Evolutionary conservation across 2,888 invertebrate species (phyloP), one percentile per base, ranked within the genome.

Genomic region (Trichogramma evanescens): DNA sequence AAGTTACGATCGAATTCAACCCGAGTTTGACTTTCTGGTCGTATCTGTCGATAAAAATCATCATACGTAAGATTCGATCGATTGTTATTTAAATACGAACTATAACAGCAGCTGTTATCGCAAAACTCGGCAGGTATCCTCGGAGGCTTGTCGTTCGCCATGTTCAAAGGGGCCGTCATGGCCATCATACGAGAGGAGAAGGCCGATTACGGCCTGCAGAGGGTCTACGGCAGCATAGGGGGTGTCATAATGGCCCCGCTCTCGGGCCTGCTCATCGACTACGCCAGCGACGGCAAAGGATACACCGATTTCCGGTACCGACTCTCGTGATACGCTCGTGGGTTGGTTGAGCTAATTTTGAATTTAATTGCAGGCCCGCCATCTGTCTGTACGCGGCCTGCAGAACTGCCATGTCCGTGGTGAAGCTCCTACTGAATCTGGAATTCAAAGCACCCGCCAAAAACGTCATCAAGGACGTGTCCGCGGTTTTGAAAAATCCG

Each of bases 91-190:
- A 26, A 26, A 26, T 26, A 26, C 26, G 26, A 26, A 26, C 26
- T 26, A 26, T 26, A 26, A 26, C 26, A 26, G 26, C 26, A 2
- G 26, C 26, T 26, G 26, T 26, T 2, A 26, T 3, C 1, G 26
- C 26, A 26, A 26, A 26, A 26, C 26, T 26, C 26, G 26, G 26
- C 26, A 26, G 26, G 26, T 26, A 86, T 88, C 61, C 86, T 89
- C 61, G 83, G 88, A 49, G 88, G 89, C 0, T 89, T 89, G 2
- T 85, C 87, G 0, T 89, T 88, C 72, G 88, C 89, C 40, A 89
- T 90, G 87, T 89, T 89, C 72, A 89, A 89, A 76, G 88, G 89
- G 1, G 90, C 89, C 1, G 89, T 88, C 4, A 87, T 90, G 61
- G 87, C 89, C 5, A 87, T 89, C 68, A 78, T 89, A 60, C 79